These are phyloP conservation scores for Phalacrocorax brasilianus DNA, from an alignment of 2,113 vertebrate species.

Conservation along the genomic window DNA sequence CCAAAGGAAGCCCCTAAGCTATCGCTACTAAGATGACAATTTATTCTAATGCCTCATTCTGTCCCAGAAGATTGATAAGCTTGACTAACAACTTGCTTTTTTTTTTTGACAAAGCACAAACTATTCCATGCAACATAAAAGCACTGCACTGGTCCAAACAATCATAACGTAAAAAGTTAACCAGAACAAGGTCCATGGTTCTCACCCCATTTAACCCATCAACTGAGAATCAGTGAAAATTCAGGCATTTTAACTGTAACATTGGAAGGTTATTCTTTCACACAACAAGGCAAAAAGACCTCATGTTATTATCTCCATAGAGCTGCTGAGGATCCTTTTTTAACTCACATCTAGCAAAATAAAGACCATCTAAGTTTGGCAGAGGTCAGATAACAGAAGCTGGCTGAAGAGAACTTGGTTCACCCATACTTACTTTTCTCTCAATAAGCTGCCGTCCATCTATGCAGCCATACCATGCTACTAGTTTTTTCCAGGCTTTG, in stretches of 20 bases:
- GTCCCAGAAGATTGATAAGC: background rate
- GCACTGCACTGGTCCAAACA: background rate
- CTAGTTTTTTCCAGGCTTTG: slow-evolving; percentile 91
- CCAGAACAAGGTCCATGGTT: background rate
- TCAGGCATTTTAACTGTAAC: background rate
- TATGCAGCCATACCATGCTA: slow-evolving; percentile 89
- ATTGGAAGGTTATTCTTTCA: background rate
- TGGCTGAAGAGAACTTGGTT: background rate
- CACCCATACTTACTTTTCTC: slow-evolving; percentile 83
- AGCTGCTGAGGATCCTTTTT: background rate
- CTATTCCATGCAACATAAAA: background rate
- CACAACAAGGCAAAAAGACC: background rate
- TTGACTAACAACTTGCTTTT: background rate
- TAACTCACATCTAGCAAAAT: background rate
- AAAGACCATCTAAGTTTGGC: fast-evolving
- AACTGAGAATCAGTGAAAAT: background rate
- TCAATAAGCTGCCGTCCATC: slow-evolving; percentile 90
- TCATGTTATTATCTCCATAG: background rate
- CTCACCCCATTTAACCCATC: background rate
- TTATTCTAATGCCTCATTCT: background rate
- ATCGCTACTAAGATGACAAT: background rate
- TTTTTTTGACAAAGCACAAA: background rate
- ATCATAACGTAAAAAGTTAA: background rate
- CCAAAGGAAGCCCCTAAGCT: background rate
- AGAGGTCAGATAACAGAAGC: background rate